Evolutionary conservation across 2,888 invertebrate genomes (phyloP), one percentile per base, ranked within the genome.

Genomic region (Campoletis raptor): DNA sequence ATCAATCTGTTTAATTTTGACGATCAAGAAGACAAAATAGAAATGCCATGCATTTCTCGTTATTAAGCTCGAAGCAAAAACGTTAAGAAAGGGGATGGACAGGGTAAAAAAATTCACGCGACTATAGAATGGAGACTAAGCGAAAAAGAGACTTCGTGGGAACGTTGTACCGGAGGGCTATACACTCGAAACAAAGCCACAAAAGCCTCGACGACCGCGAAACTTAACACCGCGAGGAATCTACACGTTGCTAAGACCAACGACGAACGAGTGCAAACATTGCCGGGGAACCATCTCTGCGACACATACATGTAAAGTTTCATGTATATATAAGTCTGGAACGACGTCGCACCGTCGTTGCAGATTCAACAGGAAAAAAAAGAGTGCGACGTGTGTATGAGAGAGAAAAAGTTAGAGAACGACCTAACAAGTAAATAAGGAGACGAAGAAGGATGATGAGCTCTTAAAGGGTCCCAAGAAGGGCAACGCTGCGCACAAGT

Each of bases 181-280:
- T 57, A 52, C 87, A 89, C 87, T 91, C 89, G 91, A 92, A 92
- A 94, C 93, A 93, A 93, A 93, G 92, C 93, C 92, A 89, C 92
- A 91, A 89, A 91, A 77, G 77, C 91, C 91, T 90, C 90, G 90
- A 84, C 91, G 91, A 92, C 92, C 92, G 91, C 92, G 94, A 94
- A 94, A 93, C 92, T 93, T 91, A 92, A 94, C 92, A 93, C 94
- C 91, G 90, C 86, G 86, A 85, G 70, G 89, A 87, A 85, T 88
- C 87, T 83, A 83, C 80, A 86, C 66, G 79, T 72, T 79, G 83
- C 86, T 77, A 81, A 74, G 87, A 74, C 64, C 73, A 73, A 72
- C 57, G 80, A 85, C 83, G 69, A 82, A 64, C 48, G 83, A 77
- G 76, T 73, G 83, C 73, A 88, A 83, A 85, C 64, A 85, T 83